These are phyloP conservation scores for Typhlomys cinereus DNA, from an alignment of 2,113 vertebrate genomes.

Conservation along the genomic window DNA sequence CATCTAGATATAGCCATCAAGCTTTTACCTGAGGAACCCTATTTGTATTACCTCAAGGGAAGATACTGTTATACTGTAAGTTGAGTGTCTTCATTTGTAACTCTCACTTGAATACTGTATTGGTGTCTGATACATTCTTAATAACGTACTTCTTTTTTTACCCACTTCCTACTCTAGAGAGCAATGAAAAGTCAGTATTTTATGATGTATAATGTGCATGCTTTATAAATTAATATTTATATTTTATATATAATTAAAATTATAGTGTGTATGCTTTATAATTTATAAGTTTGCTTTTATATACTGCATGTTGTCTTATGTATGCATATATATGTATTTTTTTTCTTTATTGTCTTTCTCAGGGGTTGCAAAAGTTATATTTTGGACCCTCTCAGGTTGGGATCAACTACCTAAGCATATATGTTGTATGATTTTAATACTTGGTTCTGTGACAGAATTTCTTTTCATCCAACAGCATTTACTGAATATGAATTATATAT, in stretches of 20 bases:
- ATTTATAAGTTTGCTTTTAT: neutral
- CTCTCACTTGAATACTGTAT: slow-evolving; percentile 18
- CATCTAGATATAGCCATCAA: slow-evolving; percentile 97
- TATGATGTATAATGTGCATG: neutral
- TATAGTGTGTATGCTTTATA: neutral
- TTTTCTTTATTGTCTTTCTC: neutral
- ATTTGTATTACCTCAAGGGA: slow-evolving; percentile 95
- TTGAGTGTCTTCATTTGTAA: slow-evolving; percentile 67
- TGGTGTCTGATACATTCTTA: neutral
- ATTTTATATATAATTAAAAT: neutral
- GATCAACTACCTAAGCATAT: neutral
- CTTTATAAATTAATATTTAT: neutral
- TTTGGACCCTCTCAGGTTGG: neutral
- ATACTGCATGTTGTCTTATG: neutral
- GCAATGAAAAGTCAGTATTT: slow-evolving; percentile 23
- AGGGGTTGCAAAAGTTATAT: neutral
- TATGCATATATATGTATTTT: neutral
- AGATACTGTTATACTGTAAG: slow-evolving; percentile 98
- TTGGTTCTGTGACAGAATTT: neutral
- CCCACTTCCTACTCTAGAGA: neutral
- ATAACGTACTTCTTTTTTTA: slow-evolving; percentile 31
- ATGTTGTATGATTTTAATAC: neutral
- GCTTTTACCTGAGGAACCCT: slow-evolving; percentile 94
- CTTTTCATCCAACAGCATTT: neutral
- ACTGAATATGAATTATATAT: slow-evolving; percentile 2